Base-by-base conservation (phyloP, 2,888 invertebrate species). In the Hypomecis atomaria region DNA sequence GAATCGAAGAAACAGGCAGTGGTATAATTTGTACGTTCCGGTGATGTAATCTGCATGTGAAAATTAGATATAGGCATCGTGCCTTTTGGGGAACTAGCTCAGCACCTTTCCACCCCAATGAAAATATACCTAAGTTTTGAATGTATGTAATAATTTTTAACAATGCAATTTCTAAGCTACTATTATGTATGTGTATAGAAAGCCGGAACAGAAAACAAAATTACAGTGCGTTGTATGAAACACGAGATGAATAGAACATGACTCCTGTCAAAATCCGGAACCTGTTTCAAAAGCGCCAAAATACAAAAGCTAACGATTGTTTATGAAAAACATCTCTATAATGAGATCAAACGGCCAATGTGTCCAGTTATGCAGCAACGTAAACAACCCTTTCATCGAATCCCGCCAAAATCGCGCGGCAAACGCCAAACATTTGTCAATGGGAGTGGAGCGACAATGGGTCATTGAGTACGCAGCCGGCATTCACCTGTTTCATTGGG, bases 381-480 rank as follows among this genome's bases (percentile, higher is more conserved):
- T 77, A 87, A 86, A 86, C 84, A 88, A 86, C 82, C 83, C 84
- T 82, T 85, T 86, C 71, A 77, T 50, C 42, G n/a, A 78, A 78
- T 82, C 83, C 85, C 83, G 85, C 84, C 84, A 85, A 88, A 90
- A 83, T 81, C 83, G 78, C 85, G 86, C 90, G 89, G 85, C 87
- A 87, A 90, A 88, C 78, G 86, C 66, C 83, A 83, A 83, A 81
- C 85, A 84, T 82, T 86, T 80, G 85, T 91, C 84, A 91, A 91
- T 92, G 91, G 83, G 56, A 33, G 33, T 11, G 23, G 37, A 83
- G 75, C 70, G 77, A 91, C 90, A 91, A 91, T 83, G 82, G 71
- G 72, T 82, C 89, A 89, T 89, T 90, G 84, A 90, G 77, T 89
- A 89, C 76, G 69, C 69, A 68, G 69, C 69, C 68, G 81, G 83